These are phyloP conservation scores for Osmoderma eremita DNA, from an alignment of 2,888 invertebrate species.

Conservation along the genomic window DNA sequence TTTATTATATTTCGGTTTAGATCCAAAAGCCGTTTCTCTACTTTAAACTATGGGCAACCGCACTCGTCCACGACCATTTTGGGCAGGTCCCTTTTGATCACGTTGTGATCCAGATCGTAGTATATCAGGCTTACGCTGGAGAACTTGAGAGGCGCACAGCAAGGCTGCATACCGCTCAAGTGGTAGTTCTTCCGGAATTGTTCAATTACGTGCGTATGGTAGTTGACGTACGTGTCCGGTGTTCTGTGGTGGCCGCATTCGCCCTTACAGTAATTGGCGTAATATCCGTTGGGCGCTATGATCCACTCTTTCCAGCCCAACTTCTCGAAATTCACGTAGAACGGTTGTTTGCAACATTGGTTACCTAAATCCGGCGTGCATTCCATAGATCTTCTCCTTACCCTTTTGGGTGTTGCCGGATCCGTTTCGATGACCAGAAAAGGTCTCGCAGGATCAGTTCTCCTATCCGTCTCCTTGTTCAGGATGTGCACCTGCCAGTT, in stretches of 20 bases:
- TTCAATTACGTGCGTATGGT: constrained; percentile 91
- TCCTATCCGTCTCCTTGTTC: constrained; percentile 56
- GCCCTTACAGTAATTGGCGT: constrained; percentile 93
- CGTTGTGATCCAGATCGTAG: constrained; percentile 88
- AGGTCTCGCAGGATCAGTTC: constrained; percentile 75
- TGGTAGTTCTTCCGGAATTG: constrained; percentile 83
- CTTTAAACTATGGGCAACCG: constrained; percentile 79
- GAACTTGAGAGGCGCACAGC: constrained; percentile 92
- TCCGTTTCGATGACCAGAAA: constrained; percentile 85
- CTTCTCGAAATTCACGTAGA: constrained; percentile 91
- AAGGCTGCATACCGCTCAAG: constrained; percentile 84
- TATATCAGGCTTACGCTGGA: constrained; percentile 93
- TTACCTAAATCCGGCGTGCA: constrained; percentile 77
- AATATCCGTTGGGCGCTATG: constrained; percentile 84
- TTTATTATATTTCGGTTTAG: neutral
- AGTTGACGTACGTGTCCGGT: constrained; percentile 84
- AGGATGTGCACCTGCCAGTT: constrained; percentile 77
- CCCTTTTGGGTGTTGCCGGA: constrained; percentile 74
- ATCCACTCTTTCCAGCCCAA: constrained; percentile 97
- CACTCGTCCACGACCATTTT: constrained; percentile 97
- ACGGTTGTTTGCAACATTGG: constrained; percentile 89
- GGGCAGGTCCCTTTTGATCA: constrained; percentile 92
- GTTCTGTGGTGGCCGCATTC: constrained; percentile 84
- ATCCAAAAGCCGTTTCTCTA: neutral
- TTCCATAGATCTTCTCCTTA: constrained; percentile 84